Conservation (phyloP, 2,888 invertebrate genomes). For the Tholera decimalis region DNA sequence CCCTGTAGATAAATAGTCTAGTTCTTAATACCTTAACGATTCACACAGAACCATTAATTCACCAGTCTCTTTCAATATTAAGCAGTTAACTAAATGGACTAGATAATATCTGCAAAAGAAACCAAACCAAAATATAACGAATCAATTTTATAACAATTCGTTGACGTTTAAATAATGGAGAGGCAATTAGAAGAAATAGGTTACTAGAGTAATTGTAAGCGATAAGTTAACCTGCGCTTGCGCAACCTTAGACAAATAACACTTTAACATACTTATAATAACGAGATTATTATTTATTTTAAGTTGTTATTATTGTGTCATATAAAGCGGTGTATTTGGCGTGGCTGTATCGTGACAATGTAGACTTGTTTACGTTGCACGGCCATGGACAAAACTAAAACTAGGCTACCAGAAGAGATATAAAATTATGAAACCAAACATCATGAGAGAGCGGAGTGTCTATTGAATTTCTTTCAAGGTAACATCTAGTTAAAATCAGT, state of each 20-base stretch:
- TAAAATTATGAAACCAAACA: not conserved
- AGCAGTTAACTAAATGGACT: too few relatives aligned
- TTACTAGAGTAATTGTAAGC: constrained; percentile 41
- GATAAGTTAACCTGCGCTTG: constrained; percentile 47
- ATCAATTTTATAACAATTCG: constrained; percentile 2
- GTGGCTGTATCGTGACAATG: not conserved
- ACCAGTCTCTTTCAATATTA: too few relatives aligned
- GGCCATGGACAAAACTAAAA: constrained; percentile 16
- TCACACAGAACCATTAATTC: too few relatives aligned
- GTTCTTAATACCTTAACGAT: too few relatives aligned
- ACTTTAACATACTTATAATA: constrained; percentile 33
- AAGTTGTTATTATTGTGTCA: constrained; percentile 20
- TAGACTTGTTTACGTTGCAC: constrained; percentile 5
- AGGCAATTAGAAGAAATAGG: constrained; percentile 58
- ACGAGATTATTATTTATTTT: constrained; percentile 16
- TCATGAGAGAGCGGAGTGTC: not conserved
- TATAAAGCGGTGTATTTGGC: constrained; percentile 1
- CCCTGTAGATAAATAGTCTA: too few relatives aligned
- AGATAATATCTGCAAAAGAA: too few relatives aligned
- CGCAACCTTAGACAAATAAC: constrained; percentile 41
- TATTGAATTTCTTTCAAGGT: too few relatives aligned
- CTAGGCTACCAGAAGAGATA: not conserved
- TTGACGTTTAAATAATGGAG: constrained; percentile 10
- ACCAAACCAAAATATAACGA: not conserved
- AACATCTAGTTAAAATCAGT: too few relatives aligned